Evolutionary conservation across 2,888 invertebrate species (phyloP).

Genomic region (Pyrrhosoma nymphula): DNA sequence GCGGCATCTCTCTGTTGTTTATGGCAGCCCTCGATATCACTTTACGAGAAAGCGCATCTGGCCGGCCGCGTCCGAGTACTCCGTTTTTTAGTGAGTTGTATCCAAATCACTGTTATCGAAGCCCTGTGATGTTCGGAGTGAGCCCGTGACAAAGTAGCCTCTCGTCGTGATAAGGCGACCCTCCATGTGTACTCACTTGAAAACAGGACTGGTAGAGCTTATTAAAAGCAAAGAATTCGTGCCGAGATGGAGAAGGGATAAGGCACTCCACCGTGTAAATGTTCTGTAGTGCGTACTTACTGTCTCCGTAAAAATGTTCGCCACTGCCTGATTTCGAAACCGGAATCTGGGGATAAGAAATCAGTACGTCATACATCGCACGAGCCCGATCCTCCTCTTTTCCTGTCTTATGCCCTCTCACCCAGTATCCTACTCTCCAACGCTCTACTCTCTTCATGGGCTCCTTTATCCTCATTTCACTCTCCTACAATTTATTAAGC

Average conservation of each 20-base stretch:
- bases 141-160: neutral
- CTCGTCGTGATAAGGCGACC: neutral
- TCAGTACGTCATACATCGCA: too few relatives aligned
- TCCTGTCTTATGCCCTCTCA: too few relatives aligned
- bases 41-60: slow-evolving; percentile 6
- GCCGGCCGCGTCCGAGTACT: neutral
- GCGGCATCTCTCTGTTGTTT: neutral
- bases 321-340: too few relatives aligned
- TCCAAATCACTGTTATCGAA: neutral
- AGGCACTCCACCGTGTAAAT: too few relatives aligned
- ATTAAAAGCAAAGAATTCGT: neutral
- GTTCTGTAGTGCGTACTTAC: too few relatives aligned
- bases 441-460: too few relatives aligned
- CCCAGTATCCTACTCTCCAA: too few relatives aligned
- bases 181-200: neutral
- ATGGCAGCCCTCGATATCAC: slow-evolving; percentile 1
- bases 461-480: too few relatives aligned
- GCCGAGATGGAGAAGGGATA: neutral
- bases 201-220: neutral
- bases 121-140: neutral
- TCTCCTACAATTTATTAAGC: too few relatives aligned
- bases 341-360: too few relatives aligned
- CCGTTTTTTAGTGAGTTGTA: neutral
- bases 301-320: too few relatives aligned
- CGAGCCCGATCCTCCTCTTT: too few relatives aligned